Base-by-base conservation (phyloP, 2,113 vertebrate genomes). In the Prunella himalayana region DNA sequence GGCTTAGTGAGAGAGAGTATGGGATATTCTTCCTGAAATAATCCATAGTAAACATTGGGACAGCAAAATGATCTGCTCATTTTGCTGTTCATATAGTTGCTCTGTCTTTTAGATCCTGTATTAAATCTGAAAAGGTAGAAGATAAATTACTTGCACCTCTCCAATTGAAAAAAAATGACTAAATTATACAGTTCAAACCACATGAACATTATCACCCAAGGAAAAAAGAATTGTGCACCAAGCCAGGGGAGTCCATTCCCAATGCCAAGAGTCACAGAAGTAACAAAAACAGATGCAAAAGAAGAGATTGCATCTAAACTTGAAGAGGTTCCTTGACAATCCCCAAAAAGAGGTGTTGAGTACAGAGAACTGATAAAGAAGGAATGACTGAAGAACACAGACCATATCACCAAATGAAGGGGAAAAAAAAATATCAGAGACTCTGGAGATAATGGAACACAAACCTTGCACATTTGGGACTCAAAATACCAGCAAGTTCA, bases 11-110 rank as follows among this genome's bases (percentile, higher is more conserved):
- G 35, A 60, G 68, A 88, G 33, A 81, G 31, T 8, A 92, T 37
- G 84, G 91, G 72, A 91, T 88, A 70, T n/a, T 94, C 57, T 60
- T 76, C 71, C 84, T 91, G 42, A 94, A 93, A 66, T 71, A 77
- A 90, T 80, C 17, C 56, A 49, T 25, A 81, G 47, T 82, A 82
- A 96, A 93, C n/a, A 75, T 15, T 49, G 35, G 66, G 60, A 70
- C 23, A 90, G 60, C 59, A 80, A 64, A 84, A 80, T 3, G 3
- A 69, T 51, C 33, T 66, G 80, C 35, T 23, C 31, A 12, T 60
- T 94, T 92, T 86, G 35, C 64, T 89, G 56, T 39, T 79, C 1
- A 1, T 11, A 57, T 20, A n/a, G 44, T 49, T 92, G 76, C 28
- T 92, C 85, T 72, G 78, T 50, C 44, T 86, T 91, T 88, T 15